These are phyloP conservation scores for Chymomyza procnemis DNA, from an alignment of 2,888 invertebrate species.

Conservation along the genomic window DNA sequence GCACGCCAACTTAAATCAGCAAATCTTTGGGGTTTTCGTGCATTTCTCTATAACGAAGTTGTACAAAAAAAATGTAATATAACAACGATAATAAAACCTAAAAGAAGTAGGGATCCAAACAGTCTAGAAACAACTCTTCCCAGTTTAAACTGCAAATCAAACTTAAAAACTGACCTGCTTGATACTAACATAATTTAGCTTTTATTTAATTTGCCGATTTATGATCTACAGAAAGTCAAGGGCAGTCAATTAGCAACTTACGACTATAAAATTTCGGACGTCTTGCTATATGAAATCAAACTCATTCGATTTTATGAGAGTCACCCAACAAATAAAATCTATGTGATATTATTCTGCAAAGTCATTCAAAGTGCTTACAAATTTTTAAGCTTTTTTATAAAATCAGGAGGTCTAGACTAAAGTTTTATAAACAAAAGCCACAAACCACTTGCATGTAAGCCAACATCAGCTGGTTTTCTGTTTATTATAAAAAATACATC, in stretches of 20 bases:
- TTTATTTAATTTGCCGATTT: background rate
- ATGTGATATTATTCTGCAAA: background rate
- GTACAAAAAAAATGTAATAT: too few relatives aligned
- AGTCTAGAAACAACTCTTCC: too few relatives aligned
- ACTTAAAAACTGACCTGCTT: too few relatives aligned
- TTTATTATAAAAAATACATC: background rate
- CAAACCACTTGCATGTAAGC: background rate
- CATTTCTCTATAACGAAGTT: too few relatives aligned
- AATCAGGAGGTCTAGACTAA: background rate
- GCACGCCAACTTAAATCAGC: too few relatives aligned
- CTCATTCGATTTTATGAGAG: background rate
- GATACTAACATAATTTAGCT: too few relatives aligned
- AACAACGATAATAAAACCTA: too few relatives aligned
- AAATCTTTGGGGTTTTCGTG: too few relatives aligned
- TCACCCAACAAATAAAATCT: background rate
- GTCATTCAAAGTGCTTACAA: background rate
- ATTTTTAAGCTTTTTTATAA: background rate
- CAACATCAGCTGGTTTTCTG: background rate
- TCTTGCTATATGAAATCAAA: background rate
- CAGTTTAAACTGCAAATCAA: too few relatives aligned
- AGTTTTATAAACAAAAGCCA: too few relatives aligned
- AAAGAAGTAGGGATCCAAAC: too few relatives aligned
- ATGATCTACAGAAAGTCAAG: background rate
- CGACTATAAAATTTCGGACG: background rate
- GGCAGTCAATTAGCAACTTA: background rate